Evolutionary conservation across 1,140 invertebrate species (phyloP).

Genomic region (Nasonia giraulti): DNA sequence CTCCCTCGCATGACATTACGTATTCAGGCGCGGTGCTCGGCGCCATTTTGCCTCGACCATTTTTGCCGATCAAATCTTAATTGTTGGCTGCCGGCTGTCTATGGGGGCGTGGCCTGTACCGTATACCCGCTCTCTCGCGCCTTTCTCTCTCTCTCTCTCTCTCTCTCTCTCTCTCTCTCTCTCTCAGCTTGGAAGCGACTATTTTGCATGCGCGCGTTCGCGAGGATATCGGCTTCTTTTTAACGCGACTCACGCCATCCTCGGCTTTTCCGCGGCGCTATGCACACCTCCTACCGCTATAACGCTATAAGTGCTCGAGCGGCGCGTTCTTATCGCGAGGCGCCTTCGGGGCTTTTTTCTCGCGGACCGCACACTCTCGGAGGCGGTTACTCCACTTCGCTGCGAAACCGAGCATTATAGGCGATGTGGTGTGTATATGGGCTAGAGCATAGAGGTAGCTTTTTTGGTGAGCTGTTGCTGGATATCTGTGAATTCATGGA

Average conservation of each 20-base stretch:
- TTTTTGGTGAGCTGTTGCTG: conserved; percentile 44
- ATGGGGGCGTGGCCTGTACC: conserved; percentile 69
- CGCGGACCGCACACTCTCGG: neutral
- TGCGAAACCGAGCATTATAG: neutral
- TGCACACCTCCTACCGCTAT: neutral
- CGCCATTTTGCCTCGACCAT: conserved; percentile 75
- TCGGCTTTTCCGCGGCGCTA: neutral
- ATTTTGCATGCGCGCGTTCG: conserved; percentile 25
- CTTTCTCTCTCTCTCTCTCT: conserved; percentile 35
- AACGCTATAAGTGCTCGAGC: too few species aligned
- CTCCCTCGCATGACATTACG: conserved; percentile 51
- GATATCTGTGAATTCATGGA: conserved; percentile 25
- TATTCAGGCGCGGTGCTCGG: conserved; percentile 51
- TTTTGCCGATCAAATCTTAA: conserved; percentile 77
- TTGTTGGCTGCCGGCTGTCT: conserved; percentile 76
- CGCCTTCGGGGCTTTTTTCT: neutral
- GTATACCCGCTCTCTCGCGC: conserved; percentile 53
- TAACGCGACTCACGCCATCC: conserved; percentile 39
- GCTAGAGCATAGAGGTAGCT: neutral
- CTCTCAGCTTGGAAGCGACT: neutral
- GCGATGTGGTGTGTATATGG: too few species aligned
- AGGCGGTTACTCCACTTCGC: neutral
- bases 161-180: conserved; percentile 55
- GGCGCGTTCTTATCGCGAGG: neutral
- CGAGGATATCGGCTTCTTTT: conserved; percentile 33